Percentiles rank a stretch among this genome's conserved stretches.
These are phyloP conservation scores for Glyptemys insculpta DNA, from an alignment of 2,797 vertebrate genomes.

Conservation along the genomic window DNA sequence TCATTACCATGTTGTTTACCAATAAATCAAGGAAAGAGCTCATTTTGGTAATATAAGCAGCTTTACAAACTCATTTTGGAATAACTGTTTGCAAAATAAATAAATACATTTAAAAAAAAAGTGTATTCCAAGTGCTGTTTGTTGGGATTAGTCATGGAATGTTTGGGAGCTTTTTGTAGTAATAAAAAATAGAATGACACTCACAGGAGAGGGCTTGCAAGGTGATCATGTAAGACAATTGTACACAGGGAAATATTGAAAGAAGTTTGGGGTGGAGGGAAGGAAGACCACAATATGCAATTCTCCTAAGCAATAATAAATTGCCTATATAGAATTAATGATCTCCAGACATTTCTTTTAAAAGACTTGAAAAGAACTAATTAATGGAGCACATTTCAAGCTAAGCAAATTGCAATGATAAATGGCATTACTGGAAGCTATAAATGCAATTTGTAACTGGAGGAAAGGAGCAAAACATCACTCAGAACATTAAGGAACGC, in stretches of 20 bases:
- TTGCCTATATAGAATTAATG: conserved; percentile 73
- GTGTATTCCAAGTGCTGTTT: background rate
- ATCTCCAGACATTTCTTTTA: conserved; percentile 73
- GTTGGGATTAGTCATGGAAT: conserved; percentile 11
- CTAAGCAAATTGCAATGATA: conserved; percentile 77
- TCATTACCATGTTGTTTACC: background rate
- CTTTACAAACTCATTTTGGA: conserved; percentile 24
- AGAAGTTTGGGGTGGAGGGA: conserved; percentile 40
- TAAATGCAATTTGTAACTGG: conserved; percentile 68
- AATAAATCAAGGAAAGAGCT: conserved; percentile 6
- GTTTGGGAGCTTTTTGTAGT: conserved; percentile 10
- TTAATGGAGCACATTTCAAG: conserved; percentile 74
- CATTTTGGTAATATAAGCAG: background rate
- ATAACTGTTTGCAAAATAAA: background rate
- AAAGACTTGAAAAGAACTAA: conserved; percentile 75
- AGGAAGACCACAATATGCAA: conserved; percentile 42
- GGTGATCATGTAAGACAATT: conserved; percentile 66
- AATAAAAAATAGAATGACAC: conserved; percentile 8
- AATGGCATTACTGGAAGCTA: conserved; percentile 74
- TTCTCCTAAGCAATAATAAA: conserved; percentile 75
- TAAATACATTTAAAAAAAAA: background rate
- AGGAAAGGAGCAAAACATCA: conserved; percentile 72
- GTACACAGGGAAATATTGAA: conserved; percentile 43
- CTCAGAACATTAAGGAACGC: conserved; percentile 74
- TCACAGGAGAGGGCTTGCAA: conserved; percentile 29